These are phyloP conservation scores for Hippocampus comes DNA, from an alignment of 2,113 vertebrate genomes.

Conservation along the genomic window DNA sequence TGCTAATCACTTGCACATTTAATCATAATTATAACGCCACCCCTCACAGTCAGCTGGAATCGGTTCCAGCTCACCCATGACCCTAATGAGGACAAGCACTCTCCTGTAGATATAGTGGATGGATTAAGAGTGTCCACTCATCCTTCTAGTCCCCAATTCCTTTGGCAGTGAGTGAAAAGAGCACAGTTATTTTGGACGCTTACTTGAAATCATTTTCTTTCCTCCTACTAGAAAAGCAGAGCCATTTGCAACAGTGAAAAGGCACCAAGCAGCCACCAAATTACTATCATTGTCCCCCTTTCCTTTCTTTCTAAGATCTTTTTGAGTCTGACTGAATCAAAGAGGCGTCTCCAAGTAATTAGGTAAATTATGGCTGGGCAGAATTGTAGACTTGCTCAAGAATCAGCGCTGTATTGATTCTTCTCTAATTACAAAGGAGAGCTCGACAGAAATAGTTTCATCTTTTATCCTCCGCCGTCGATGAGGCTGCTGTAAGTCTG, in stretches of 20 bases:
- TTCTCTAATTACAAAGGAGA: slow-evolving; percentile 62
- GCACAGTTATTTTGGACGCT: slow-evolving; percentile 46
- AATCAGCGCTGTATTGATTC: slow-evolving; percentile 47
- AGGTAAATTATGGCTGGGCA: slow-evolving; percentile 57
- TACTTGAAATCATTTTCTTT: slow-evolving; percentile 49
- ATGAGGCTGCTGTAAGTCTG: slow-evolving; percentile 53
- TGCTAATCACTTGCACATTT: not conserved
- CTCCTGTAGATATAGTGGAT: too few relatives aligned
- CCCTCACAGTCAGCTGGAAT: too few relatives aligned
- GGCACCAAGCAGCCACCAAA: slow-evolving; percentile 48
- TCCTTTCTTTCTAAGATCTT: slow-evolving; percentile 16
- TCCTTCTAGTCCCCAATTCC: slow-evolving; percentile 25
- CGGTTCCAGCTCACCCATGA: too few relatives aligned
- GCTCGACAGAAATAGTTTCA: slow-evolving; percentile 53
- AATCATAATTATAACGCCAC: not conserved
- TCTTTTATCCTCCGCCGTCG: slow-evolving; percentile 52
- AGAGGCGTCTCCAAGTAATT: slow-evolving; percentile 58
- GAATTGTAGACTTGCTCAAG: slow-evolving; percentile 53
- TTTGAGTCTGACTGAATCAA: slow-evolving; percentile 59
- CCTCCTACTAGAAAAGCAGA: slow-evolving; percentile 7
- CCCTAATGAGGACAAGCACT: too few relatives aligned
- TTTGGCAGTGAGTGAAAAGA: slow-evolving; percentile 22
- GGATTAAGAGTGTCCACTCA: too few relatives aligned
- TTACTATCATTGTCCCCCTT: slow-evolving; percentile 51
- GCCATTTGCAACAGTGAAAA: slow-evolving; percentile 18